Conservation (phyloP, 2,888 invertebrate genomes). For the Drosophila glabriapex region DNA sequence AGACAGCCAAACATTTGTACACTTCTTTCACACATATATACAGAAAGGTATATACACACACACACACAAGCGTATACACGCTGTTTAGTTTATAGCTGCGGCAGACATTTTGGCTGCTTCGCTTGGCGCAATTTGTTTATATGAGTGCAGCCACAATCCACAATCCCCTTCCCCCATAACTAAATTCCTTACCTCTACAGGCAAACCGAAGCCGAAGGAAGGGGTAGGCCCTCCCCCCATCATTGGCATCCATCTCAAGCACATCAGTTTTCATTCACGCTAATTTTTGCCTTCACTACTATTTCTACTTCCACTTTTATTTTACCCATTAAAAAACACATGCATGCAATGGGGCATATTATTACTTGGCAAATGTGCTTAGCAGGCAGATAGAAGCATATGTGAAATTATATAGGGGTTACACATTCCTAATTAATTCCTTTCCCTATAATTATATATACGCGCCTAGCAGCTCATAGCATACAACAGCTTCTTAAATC, state of each 20-base stretch:
- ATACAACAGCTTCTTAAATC: not conserved
- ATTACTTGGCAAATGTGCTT: not conserved
- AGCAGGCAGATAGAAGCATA: not conserved
- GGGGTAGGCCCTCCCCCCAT: constrained; percentile 3
- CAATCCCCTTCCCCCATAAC: constrained; percentile 8
- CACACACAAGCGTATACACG: constrained; percentile 28
- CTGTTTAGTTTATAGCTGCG: constrained; percentile 50
- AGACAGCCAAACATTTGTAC: constrained; percentile 67
- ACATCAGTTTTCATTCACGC: constrained; percentile 59
- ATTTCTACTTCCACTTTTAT: constrained; percentile 30
- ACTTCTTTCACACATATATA: constrained; percentile 70
- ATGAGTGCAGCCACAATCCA: constrained; percentile 47
- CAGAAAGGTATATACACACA: constrained; percentile 20
- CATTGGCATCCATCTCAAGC: constrained; percentile 38
- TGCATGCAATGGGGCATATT: constrained; percentile 7
- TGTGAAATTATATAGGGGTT: not conserved
- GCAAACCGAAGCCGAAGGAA: not conserved
- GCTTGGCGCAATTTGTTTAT: constrained; percentile 68
- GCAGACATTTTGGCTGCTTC: constrained; percentile 67
- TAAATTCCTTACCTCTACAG: constrained; percentile 41
- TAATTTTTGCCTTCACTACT: constrained; percentile 57
- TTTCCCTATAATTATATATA: not conserved
- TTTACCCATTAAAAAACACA: constrained; percentile 8
- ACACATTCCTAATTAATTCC: not conserved
- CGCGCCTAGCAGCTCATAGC: not conserved